Conservation (phyloP, 1,140 invertebrate species). For the Drosophila sechellia region DNA sequence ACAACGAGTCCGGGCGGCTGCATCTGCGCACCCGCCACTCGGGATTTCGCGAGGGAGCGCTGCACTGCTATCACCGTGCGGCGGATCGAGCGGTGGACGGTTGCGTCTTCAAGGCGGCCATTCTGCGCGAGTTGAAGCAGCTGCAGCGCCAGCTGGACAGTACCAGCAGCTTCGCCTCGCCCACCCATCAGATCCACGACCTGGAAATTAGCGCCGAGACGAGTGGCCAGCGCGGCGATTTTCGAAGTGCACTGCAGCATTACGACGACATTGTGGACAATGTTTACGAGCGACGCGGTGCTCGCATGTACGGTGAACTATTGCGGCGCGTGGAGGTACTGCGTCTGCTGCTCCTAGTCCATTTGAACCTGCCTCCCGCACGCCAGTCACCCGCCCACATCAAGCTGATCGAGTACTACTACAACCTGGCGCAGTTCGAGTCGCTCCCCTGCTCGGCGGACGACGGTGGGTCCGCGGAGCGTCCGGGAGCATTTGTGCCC, state of each 20-base stretch:
- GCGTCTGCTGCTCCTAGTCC: slow-evolving; percentile 68
- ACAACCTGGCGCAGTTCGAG: slow-evolving; percentile 62
- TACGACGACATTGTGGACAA: slow-evolving; percentile 82
- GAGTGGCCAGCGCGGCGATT: slow-evolving; percentile 58
- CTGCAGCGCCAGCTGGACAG: slow-evolving; percentile 62
- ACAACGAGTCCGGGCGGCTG: slow-evolving; percentile 54
- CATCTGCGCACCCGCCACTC: slow-evolving; percentile 51
- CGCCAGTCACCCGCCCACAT: slow-evolving; percentile 83
- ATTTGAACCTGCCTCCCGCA: slow-evolving; percentile 73
- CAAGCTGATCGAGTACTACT: slow-evolving; percentile 79
- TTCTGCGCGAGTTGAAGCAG: slow-evolving; percentile 72
- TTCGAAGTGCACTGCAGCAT: slow-evolving; percentile 68
- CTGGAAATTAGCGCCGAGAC: slow-evolving; percentile 66
- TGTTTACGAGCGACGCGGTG: slow-evolving; percentile 73
- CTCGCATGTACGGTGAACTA: slow-evolving; percentile 69
- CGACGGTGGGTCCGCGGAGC: slow-evolving; percentile 38
- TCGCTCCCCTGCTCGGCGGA: slow-evolving; percentile 10
- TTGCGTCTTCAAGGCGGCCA: slow-evolving; percentile 76
- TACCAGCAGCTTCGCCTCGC: slow-evolving; percentile 79
- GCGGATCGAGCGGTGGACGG: slow-evolving; percentile 66
- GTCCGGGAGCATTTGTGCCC: slow-evolving; percentile 65
- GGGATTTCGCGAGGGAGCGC: slow-evolving; percentile 70
- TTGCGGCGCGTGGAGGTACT: slow-evolving; percentile 69
- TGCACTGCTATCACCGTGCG: slow-evolving; percentile 73
- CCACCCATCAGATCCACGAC: slow-evolving; percentile 76